Evolutionary conservation across 1,140 invertebrate genomes (phyloP).

Genomic region (Leucophenga varia): DNA sequence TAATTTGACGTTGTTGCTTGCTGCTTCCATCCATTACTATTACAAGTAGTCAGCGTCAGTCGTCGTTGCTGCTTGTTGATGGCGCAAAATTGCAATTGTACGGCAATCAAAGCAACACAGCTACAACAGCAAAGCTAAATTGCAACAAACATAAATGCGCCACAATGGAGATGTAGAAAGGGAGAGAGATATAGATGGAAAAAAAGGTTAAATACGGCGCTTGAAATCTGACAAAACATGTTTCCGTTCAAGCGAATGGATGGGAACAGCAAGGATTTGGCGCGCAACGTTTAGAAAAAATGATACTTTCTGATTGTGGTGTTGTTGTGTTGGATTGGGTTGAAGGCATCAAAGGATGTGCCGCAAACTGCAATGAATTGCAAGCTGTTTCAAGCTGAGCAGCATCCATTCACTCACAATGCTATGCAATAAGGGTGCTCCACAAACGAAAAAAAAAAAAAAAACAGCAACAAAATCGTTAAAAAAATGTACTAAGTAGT

Average conservation of each 20-base stretch:
- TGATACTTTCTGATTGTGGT: slow-evolving; percentile 5
- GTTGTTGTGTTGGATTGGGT: slow-evolving; percentile 14
- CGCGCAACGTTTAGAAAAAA: not conserved
- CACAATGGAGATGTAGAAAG: slow-evolving; percentile 4
- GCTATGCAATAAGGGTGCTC: too few species aligned
- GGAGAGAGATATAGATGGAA: not conserved
- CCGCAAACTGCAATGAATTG: slow-evolving; percentile 30
- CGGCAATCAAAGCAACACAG: slow-evolving; percentile 45
- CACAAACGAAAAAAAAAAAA: too few species aligned
- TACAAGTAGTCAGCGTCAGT: too few species aligned
- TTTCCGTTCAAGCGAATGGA: slow-evolving; percentile 25
- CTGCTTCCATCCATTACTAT: too few species aligned
- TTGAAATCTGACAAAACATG: slow-evolving; percentile 50
- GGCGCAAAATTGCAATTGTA: slow-evolving; percentile 52
- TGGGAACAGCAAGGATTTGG: slow-evolving; percentile 4
- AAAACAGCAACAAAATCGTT: too few species aligned
- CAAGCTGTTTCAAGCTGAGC: slow-evolving; percentile 16
- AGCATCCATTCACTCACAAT: too few species aligned
- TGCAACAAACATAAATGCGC: slow-evolving; percentile 8
- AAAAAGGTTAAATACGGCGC: slow-evolving; percentile 44
- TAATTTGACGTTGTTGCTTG: slow-evolving; percentile 51
- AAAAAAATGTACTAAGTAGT: too few species aligned
- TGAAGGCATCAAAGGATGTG: slow-evolving; percentile 30
- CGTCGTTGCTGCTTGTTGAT: slow-evolving; percentile 24
- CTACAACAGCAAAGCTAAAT: slow-evolving; percentile 21